phyloP scores from a whole-genome alignment of 2,113 vertebrate genomes.

The Heterocephalus glaber region DNA sequence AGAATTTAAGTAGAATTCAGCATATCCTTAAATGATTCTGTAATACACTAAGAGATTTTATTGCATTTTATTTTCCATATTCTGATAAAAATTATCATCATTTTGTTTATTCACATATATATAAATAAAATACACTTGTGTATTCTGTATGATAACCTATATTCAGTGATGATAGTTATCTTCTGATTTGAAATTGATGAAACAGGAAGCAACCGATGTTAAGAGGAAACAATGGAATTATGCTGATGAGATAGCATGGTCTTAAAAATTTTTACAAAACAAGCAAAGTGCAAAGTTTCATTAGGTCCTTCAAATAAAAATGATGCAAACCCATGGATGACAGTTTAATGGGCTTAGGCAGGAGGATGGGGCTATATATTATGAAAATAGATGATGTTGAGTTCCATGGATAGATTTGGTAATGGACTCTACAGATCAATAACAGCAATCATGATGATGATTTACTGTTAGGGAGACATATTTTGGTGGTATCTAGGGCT shows the following conservation, averaged over 20 bases:
- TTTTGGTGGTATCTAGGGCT: slow-evolving; percentile 67
- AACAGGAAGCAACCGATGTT: not conserved
- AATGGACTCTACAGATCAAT: slow-evolving; percentile 78
- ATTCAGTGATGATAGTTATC: not conserved
- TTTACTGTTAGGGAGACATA: slow-evolving; percentile 65
- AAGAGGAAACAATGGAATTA: slow-evolving; percentile 69
- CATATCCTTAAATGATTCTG: not conserved
- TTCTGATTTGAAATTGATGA: not conserved
- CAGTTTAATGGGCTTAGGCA: slow-evolving; percentile 75
- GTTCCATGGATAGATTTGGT: slow-evolving; percentile 69
- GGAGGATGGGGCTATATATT: slow-evolving; percentile 69
- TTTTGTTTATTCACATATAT: not conserved
- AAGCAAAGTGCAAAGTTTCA: slow-evolving; percentile 75
- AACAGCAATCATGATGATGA: slow-evolving; percentile 63
- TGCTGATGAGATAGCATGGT: slow-evolving; percentile 54
- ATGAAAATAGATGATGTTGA: slow-evolving; percentile 72
- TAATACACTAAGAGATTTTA: not conserved
- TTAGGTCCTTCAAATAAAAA: slow-evolving; percentile 72
- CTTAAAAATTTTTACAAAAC: slow-evolving; percentile 74
- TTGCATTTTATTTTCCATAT: not conserved
- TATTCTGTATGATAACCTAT: not conserved
- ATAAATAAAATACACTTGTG: not conserved
- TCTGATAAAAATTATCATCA: not conserved
- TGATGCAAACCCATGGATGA: slow-evolving; percentile 67
- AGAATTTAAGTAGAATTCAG: not conserved